These are phyloP conservation scores for Strigamia transsilvanica DNA, from an alignment of 2,888 invertebrate genomes.

Conservation along the genomic window DNA sequence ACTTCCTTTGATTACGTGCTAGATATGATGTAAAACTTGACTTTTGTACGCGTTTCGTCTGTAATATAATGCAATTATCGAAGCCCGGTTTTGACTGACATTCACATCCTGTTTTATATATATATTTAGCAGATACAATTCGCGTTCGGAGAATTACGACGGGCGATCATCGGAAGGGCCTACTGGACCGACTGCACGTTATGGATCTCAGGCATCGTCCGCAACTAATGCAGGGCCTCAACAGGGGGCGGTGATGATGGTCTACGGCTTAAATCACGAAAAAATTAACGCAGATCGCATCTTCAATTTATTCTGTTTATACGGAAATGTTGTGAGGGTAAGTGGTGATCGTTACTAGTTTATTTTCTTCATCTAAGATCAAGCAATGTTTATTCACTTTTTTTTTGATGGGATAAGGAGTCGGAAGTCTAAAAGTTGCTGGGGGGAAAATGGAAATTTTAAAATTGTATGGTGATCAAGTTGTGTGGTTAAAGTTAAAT, in stretches of 20 bases:
- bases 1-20: slow-evolving; percentile 14
- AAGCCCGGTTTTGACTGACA: neutral
- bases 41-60: neutral
- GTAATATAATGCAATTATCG: neutral
- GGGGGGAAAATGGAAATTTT: neutral
- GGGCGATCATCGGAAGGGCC: slow-evolving; percentile 56
- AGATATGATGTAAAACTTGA: neutral
- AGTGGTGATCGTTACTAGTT: slow-evolving; percentile 59
- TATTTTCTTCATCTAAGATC: neutral
- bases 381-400: neutral
- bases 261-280: slow-evolving; percentile 92
- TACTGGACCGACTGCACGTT: slow-evolving; percentile 50
- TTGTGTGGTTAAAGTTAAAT: neutral
- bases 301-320: slow-evolving; percentile 98
- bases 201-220: slow-evolving; percentile 33
- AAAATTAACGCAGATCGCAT: slow-evolving; percentile 94
- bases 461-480: neutral
- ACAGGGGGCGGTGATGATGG: slow-evolving; percentile 95
- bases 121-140: slow-evolving; percentile 34
- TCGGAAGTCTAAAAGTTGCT: neutral
- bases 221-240: slow-evolving; percentile 62
- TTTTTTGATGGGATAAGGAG: neutral
- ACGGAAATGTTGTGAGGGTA: slow-evolving; percentile 97
- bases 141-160: slow-evolving; percentile 57
- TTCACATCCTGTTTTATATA: slow-evolving; percentile 18